Evolutionary conservation across 1,140 invertebrate genomes (phyloP).

Genomic region (Gyrodactylus bullatarudis): DNA sequence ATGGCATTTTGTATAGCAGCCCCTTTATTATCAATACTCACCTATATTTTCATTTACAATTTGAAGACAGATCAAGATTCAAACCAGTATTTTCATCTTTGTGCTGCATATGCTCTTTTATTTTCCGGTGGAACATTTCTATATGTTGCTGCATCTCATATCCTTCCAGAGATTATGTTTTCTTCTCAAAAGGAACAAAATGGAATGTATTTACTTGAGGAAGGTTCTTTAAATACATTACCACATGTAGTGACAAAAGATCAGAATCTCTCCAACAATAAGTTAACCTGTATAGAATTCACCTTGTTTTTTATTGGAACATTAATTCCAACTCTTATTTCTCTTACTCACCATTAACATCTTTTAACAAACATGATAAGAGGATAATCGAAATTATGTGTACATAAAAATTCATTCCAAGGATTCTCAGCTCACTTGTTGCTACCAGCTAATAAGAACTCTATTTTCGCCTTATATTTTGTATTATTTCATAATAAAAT

Average conservation of each 20-base stretch:
- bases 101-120: neutral
- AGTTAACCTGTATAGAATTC: neutral
- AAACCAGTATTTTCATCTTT: neutral
- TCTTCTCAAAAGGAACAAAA: neutral
- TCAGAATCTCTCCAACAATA: neutral
- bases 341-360: neutral
- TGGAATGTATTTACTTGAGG: neutral
- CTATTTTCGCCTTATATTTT: too few relatives aligned
- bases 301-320: neutral
- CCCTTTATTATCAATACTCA: neutral
- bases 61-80: neutral
- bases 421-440: too few relatives aligned
- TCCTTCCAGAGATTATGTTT: neutral
- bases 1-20: neutral
- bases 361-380: too few relatives aligned
- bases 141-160: neutral
- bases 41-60: neutral
- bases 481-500: too few relatives aligned
- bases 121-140: slow-evolving; percentile 3
- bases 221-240: neutral
- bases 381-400: too few relatives aligned
- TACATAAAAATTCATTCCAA: too few relatives aligned
- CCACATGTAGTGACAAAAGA: neutral
- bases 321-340: neutral
- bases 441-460: too few relatives aligned